Evolutionary conservation across 2,797 vertebrate species (phyloP), one percentile per base, ranked within the genome.

Genomic region (Enteromius viviparus): DNA sequence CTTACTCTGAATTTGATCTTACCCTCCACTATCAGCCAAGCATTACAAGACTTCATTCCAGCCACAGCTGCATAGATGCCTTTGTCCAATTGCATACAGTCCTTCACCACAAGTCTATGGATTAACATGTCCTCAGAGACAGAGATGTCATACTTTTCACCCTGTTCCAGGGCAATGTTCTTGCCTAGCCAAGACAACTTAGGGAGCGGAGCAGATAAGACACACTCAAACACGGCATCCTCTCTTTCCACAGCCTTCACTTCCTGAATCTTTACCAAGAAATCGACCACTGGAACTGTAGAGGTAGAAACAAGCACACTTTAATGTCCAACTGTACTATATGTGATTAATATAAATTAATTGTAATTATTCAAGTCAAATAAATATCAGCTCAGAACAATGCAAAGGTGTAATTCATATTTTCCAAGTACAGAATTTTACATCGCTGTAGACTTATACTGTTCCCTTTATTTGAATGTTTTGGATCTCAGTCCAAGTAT

Each of bases 11-110:
- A 87, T 60, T 23, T 47, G 0, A 74, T 77, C 90, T 84, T 92
- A 98, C 97, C 89, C 91, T 96, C 95, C 8, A 98, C 94, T 34
- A 96, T 71, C 49, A 98, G 95, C 96, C 96, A 98, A 84, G 96
- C 95, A 1, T 89, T 97, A 81, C 95, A 96, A 60, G 93, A 92
- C 8, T 92, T 89, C 0, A 94, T 89, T 37, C 96, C 96, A 0
- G 88, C 90, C 42, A 90, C 85, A 1, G 97, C 94, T 0, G 95
- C 91, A 80, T 96, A 98, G 84, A 96, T 95, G 40, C 97, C 97
- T 2, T 91, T 95, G 91, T 97, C 97, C 69, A 95, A 85, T 34
- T 91, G 85, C 74, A 53, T 78, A 11, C 90, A 92, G 0, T 95
- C 94, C 78, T 93, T 96, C 58, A 97, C 89, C 64, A 95, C 78